phyloP scores from a whole-genome alignment of 2,888 invertebrate genomes.

The Drosophila dives region DNA sequence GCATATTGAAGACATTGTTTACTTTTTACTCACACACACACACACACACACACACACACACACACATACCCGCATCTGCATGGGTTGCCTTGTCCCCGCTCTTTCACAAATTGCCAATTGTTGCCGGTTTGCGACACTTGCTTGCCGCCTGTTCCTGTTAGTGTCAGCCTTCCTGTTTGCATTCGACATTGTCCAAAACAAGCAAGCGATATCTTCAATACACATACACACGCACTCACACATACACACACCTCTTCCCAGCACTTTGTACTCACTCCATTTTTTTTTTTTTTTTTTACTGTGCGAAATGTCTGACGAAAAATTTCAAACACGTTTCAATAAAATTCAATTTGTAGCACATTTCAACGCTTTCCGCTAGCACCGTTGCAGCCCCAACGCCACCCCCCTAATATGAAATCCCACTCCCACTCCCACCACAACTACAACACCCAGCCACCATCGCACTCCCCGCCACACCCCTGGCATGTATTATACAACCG shows the following conservation, averaged over 20 bases:
- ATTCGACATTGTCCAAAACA: slow-evolving; percentile 72
- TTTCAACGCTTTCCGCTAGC: slow-evolving; percentile 77
- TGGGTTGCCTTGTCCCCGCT: slow-evolving; percentile 1
- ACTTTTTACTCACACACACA: slow-evolving; percentile 15
- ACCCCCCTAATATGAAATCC: background rate
- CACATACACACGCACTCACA: slow-evolving; percentile 6
- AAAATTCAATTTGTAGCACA: slow-evolving; percentile 81
- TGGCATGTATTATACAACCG: slow-evolving; percentile 11
- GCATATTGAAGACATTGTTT: slow-evolving; percentile 44
- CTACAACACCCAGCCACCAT: background rate
- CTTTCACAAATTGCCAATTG: slow-evolving; percentile 55
- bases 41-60: background rate
- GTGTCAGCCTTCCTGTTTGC: slow-evolving; percentile 49
- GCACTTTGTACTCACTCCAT: background rate
- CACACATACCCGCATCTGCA: background rate
- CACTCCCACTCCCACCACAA: background rate
- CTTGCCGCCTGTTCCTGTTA: slow-evolving; percentile 30
- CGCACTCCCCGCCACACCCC: background rate
- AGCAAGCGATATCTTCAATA: slow-evolving; percentile 55
- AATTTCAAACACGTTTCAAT: slow-evolving; percentile 81
- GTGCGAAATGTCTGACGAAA: slow-evolving; percentile 66
- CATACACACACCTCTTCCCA: background rate
- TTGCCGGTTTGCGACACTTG: slow-evolving; percentile 62
- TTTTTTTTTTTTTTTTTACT: slow-evolving; percentile 6
- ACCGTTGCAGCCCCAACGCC: slow-evolving; percentile 20